phyloP scores from a whole-genome alignment of 1,140 invertebrate species.

The Ridgeia piscesae region DNA sequence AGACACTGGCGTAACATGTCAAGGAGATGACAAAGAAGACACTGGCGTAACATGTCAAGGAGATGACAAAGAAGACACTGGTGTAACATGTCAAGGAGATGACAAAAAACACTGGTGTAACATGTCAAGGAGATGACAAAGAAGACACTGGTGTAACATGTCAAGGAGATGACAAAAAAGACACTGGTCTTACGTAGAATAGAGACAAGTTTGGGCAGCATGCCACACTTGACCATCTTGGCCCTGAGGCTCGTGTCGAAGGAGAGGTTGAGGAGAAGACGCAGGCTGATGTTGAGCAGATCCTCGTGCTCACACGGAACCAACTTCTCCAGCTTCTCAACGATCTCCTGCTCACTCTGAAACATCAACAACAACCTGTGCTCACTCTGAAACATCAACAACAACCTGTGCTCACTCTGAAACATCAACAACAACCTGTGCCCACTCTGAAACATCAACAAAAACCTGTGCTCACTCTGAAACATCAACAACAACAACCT shows the following conservation, averaged over 20 bases:
- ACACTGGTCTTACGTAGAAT: constrained; percentile 72
- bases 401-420: neutral
- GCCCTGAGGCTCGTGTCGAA: constrained; percentile 86
- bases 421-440: neutral
- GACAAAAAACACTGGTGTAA: too few species aligned
- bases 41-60: too few species aligned
- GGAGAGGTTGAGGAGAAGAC: constrained; percentile 93
- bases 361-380: too few species aligned
- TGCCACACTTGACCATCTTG: constrained; percentile 86
- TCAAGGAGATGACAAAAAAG: neutral
- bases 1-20: too few species aligned
- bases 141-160: too few species aligned
- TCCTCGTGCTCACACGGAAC: constrained; percentile 64
- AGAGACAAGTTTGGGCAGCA: constrained; percentile 86
- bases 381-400: too few species aligned
- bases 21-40: too few species aligned
- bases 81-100: too few species aligned
- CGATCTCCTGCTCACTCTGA: constrained; percentile 49
- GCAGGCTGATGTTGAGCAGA: constrained; percentile 82
- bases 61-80: too few species aligned
- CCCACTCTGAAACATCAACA: neutral
- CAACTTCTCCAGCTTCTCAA: constrained; percentile 62
- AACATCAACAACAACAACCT: too few species aligned
- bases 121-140: too few species aligned
- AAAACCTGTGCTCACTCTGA: too few species aligned